Conservation (phyloP, 2,797 vertebrate species). For the Clangula hyemalis region DNA sequence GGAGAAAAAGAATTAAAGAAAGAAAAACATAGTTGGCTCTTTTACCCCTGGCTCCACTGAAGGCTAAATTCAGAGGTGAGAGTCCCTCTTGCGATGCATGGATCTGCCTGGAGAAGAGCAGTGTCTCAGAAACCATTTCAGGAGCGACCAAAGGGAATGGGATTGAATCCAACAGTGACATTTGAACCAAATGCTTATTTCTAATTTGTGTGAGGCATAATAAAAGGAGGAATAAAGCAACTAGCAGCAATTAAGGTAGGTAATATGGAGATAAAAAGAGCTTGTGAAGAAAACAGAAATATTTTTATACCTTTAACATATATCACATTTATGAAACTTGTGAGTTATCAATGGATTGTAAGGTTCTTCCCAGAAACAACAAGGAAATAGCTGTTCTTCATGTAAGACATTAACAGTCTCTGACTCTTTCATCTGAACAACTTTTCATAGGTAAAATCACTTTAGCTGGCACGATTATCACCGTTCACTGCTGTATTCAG, state of each 20-base stretch:
- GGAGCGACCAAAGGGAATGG: neutral
- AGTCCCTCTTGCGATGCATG: neutral
- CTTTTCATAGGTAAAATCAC: conserved; percentile 57
- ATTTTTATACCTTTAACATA: conserved; percentile 23
- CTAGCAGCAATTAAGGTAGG: neutral
- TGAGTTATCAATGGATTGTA: conserved; percentile 23
- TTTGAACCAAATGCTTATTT: neutral
- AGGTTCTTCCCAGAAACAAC: conserved; percentile 34
- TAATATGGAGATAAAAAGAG: neutral
- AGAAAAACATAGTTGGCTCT: neutral
- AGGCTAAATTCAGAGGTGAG: neutral
- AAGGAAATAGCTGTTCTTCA: neutral
- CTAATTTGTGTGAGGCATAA: neutral
- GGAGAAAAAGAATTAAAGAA: neutral
- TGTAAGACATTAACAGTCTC: conserved; percentile 34
- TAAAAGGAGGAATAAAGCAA: neutral
- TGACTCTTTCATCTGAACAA: conserved; percentile 42
- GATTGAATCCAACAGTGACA: neutral
- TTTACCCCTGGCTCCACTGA: neutral
- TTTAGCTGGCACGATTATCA: conserved; percentile 58
- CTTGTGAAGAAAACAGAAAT: conserved; percentile 12
- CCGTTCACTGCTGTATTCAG: conserved; percentile 53
- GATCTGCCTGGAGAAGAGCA: neutral
- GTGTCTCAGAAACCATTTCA: neutral
- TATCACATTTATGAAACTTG: conserved; percentile 6